A percentile compares a stretch with the other conserved stretches of the same genome.
Evolutionary conservation across 2,113 vertebrate species (phyloP).

Genomic region (Petroica traversi): DNA sequence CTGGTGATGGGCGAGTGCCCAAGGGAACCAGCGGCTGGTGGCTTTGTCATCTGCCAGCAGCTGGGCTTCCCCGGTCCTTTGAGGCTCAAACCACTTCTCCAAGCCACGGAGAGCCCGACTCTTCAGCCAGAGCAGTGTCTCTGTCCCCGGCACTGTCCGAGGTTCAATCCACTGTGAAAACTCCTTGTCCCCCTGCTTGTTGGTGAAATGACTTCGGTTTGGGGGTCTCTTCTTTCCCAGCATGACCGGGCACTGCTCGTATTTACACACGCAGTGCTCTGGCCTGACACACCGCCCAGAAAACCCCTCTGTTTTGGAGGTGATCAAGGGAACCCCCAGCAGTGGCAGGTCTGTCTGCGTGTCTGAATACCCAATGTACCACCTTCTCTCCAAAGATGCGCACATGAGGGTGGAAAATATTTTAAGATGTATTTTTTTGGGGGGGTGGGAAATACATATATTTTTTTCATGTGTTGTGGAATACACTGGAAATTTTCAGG

Average conservation of each 20-base stretch:
- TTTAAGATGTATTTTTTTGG: constrained; percentile 56
- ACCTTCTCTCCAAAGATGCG: constrained; percentile 33
- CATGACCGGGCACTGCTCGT: accelerated
- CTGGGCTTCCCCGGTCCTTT: neutral
- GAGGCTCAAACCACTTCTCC: neutral
- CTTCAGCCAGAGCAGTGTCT: neutral
- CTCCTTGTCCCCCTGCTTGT: neutral
- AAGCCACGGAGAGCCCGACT: neutral
- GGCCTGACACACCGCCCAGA: neutral
- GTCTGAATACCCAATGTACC: neutral
- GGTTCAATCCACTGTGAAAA: constrained; percentile 61
- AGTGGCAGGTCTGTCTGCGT: neutral
- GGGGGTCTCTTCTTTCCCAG: neutral
- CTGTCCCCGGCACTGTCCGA: neutral
- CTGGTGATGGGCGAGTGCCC: constrained; percentile 77
- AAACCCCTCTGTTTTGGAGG: neutral
- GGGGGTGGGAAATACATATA: neutral
- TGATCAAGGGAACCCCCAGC: neutral
- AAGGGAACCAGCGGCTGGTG: neutral
- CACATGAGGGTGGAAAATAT: constrained; percentile 39
- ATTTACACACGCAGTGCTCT: neutral
- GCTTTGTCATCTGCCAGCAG: neutral
- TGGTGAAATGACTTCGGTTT: neutral
- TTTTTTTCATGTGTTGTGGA: constrained; percentile 72
- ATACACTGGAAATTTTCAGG: constrained; percentile 82